Evolutionary conservation across 1,140 invertebrate species (phyloP), one percentile per base, ranked within the genome.

Genomic region (Drosophila subobscura): DNA sequence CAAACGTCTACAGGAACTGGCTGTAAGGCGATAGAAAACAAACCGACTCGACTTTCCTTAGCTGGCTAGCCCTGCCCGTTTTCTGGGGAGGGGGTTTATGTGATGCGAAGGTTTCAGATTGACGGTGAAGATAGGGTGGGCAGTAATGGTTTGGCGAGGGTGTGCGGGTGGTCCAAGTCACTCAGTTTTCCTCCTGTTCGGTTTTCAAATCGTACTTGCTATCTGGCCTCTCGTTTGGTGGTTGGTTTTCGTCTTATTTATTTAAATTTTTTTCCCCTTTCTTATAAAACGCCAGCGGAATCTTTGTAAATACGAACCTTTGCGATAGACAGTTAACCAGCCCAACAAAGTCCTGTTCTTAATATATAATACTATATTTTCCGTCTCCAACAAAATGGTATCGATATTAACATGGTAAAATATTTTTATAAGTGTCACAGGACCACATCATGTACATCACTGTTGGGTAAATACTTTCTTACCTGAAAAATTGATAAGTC

Each of bases 221-320:
- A 71, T 33, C 42, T 25, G 42, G 20, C 22, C 54, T 72, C 41
- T 23, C 47, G 74, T 41, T 41, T 59, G 79, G 79, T 83, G 79
- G 79, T 84, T 78, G 75, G 40, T 84, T 75, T 83, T 50, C 58
- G 41, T 63, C 41, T 79, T 79, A 72, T 75, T 76, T 57, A 72
- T 74, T 57, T 49, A 75, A 73, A 70, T 77, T 70, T 45, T 72
- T 67, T 72, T 46, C 51, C 45, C 44, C 50, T 64, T 44, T 41
- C 14, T 50, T 45, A 50, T 41, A 29, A 51, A 53, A 59, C n/a
- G 40, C 45, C 22, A 59, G 16, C 25, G 44, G 41, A 33, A 57
- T 33, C 25, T 23, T 44, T 33, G 41, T 42, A 25, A 29, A 45
- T 45, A 49, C 33, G 56, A 52, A 52, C 29, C 29, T 47, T 45